Evolutionary conservation across 92 coral and sea anemone species (phyloP).

Genomic region (Pocillopora grandis): DNA sequence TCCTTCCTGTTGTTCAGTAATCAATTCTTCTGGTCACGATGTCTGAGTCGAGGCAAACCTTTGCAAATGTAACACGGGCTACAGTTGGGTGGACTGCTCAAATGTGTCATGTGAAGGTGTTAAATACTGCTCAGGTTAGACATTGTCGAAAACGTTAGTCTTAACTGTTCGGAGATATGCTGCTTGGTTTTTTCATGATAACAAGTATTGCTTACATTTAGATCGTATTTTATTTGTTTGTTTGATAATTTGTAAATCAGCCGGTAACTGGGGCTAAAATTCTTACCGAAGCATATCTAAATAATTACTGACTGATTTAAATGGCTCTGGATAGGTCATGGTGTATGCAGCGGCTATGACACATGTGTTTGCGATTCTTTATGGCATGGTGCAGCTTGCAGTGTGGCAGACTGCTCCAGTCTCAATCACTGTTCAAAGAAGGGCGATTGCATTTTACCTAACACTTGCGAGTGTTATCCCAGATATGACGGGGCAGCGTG

Average conservation of each 20-base stretch:
- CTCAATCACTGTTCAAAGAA: conserved; percentile 54
- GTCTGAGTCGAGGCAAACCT: conserved; percentile 63
- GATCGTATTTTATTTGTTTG: no score
- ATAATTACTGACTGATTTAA: background rate
- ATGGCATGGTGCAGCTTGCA: conserved; percentile 62
- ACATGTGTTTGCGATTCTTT: conserved; percentile 36
- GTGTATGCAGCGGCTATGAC: conserved; percentile 51
- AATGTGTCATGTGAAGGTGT: conserved; percentile 62
- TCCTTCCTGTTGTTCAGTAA: conserved; percentile 48
- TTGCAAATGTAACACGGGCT: conserved; percentile 68
- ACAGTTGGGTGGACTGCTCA: conserved; percentile 61
- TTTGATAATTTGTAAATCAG: no score
- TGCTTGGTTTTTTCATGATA: no score
- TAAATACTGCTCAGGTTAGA: conserved; percentile 75
- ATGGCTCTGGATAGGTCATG: conserved; percentile 37
- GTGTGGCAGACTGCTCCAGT: conserved; percentile 45
- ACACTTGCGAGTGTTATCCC: conserved; percentile 54
- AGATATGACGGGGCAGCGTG: conserved; percentile 56
- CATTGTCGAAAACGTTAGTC: background rate
- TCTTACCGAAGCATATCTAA: background rate
- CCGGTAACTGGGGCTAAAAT: no score
- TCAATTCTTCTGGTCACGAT: conserved; percentile 62
- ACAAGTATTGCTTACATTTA: no score
- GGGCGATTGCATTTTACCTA: conserved; percentile 53
- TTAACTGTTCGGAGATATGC: no score